Evolutionary conservation across 2,888 invertebrate genomes (phyloP).

Genomic region (Drosophila falleni): DNA sequence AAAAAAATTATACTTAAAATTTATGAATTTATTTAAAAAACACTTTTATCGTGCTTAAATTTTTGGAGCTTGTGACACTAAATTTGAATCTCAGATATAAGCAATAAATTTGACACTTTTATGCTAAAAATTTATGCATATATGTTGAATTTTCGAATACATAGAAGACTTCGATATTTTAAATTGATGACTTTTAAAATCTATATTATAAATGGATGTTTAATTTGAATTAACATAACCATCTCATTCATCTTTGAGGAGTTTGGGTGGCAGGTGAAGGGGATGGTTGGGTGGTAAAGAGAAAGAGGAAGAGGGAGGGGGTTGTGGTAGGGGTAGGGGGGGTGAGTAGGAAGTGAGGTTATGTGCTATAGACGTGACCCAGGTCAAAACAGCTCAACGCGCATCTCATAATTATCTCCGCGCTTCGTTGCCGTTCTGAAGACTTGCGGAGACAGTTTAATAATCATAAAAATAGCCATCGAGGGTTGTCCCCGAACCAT

Average conservation of each 20-base stretch:
- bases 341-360: conserved; percentile 1
- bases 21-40: no score
- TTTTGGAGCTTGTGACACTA: no score
- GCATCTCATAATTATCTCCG: conserved; percentile 81
- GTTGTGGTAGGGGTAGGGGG: no score
- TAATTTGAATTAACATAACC: not conserved
- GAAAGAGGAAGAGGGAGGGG: no score
- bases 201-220: not conserved
- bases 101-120: no score
- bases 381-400: conserved; percentile 62
- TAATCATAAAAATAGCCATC: conserved; percentile 62
- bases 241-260: not conserved
- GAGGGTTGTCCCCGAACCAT: conserved; percentile 17
- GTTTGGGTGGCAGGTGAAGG: not conserved
- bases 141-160: no score
- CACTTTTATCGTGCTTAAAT: no score
- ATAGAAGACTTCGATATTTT: no score
- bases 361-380: conserved; percentile 20
- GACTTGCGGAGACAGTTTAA: conserved; percentile 77
- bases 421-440: conserved; percentile 75
- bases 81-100: no score
- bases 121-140: no score
- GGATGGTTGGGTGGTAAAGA: not conserved
- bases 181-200: not conserved
- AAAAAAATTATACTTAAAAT: no score